Conservation (phyloP, 2,113 vertebrate species). For the Silurus glanis region DNA sequence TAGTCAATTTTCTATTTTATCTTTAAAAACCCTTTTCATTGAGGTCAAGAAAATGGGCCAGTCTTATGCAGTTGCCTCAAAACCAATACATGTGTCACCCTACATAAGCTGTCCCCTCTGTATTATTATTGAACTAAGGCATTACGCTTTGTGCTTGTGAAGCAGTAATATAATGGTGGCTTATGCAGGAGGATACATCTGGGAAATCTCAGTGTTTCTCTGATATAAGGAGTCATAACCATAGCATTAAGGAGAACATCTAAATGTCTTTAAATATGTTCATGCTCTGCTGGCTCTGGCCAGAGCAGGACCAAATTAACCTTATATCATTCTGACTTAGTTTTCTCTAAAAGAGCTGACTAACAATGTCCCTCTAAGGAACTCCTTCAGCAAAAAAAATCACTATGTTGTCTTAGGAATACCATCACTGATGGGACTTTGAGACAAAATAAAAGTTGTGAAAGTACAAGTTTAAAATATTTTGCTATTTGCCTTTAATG, state of each 20-base stretch:
- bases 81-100: constrained; percentile 63
- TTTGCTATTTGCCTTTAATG: neutral
- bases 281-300: constrained; percentile 42
- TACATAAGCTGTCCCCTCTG: constrained; percentile 76
- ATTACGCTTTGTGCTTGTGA: constrained; percentile 95
- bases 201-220: constrained; percentile 86
- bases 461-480: neutral
- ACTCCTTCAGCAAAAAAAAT: constrained; percentile 19
- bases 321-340: constrained; percentile 25
- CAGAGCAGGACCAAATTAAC: constrained; percentile 32
- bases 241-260: constrained; percentile 64
- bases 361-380: constrained; percentile 32
- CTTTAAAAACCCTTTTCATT: constrained; percentile 20
- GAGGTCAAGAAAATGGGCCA: constrained; percentile 53
- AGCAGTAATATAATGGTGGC: constrained; percentile 98
- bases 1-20: constrained; percentile 41
- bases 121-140: constrained; percentile 93
- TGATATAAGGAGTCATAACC: constrained; percentile 72
- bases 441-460: neutral
- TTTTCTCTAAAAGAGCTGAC: constrained; percentile 20
- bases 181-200: constrained; percentile 89
- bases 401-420: constrained; percentile 14
- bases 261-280: constrained; percentile 60
- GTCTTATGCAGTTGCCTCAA: constrained; percentile 54
- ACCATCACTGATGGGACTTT: constrained; percentile 1